These are phyloP conservation scores for Scolopax bukidnonensis DNA, from an alignment of 2,797 vertebrate species.

Conservation along the genomic window DNA sequence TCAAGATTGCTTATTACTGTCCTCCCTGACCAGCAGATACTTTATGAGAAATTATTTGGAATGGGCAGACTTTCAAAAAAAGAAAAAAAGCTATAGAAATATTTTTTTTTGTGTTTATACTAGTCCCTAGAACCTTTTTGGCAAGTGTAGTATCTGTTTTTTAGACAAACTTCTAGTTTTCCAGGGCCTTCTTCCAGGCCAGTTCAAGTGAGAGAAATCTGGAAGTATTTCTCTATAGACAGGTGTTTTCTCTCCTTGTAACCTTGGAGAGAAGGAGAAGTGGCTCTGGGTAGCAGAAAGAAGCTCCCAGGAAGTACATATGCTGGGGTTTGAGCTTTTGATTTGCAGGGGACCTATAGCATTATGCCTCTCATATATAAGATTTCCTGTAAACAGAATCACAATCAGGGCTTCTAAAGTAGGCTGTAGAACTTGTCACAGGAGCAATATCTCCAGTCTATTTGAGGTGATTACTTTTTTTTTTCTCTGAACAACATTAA, in stretches of 20 bases:
- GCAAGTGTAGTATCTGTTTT: rapidly evolving
- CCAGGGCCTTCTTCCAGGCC: background rate
- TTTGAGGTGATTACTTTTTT: background rate
- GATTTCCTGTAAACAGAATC: background rate
- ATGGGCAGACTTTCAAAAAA: background rate
- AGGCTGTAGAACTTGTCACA: background rate
- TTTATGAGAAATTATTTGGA: background rate
- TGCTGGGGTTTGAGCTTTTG: background rate
- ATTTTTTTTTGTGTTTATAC: background rate
- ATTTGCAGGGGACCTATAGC: background rate
- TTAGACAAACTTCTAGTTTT: background rate
- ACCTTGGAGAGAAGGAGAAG: background rate
- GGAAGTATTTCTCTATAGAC: background rate
- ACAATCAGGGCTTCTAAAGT: background rate
- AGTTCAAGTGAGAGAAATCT: background rate
- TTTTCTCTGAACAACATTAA: background rate
- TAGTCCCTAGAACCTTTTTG: background rate
- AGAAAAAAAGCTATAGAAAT: background rate
- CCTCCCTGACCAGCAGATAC: background rate
- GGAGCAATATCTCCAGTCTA: background rate
- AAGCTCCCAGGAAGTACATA: background rate
- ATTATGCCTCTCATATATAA: background rate
- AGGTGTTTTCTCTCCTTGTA: background rate
- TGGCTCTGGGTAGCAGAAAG: background rate
- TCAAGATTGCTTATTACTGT: background rate